phyloP scores from a whole-genome alignment of 1,140 invertebrate genomes.

The Megalonaias nervosa region DNA sequence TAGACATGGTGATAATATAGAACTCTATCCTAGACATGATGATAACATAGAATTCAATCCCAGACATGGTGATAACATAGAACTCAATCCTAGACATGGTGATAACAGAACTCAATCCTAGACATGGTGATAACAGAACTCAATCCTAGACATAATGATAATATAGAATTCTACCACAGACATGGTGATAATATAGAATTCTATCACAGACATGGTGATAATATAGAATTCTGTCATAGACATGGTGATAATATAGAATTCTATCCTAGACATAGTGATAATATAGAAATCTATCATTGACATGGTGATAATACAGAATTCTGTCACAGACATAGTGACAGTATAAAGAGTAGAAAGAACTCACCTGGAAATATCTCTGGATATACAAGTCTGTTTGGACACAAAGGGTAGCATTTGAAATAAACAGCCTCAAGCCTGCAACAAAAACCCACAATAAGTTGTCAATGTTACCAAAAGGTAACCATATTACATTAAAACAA shows the following conservation, averaged over 20 bases:
- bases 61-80: neutral
- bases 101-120: too few species aligned
- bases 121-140: too few species aligned
- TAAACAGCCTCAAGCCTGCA: slow-evolving; percentile 80
- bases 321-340: neutral
- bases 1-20: too few species aligned
- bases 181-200: neutral
- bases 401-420: slow-evolving; percentile 80
- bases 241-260: too few species aligned
- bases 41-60: neutral
- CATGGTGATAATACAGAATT: neutral
- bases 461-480: too few species aligned
- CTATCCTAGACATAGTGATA: too few species aligned
- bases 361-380: slow-evolving; percentile 81
- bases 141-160: too few species aligned
- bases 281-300: too few species aligned
- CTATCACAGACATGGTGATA: too few species aligned
- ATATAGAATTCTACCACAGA: neutral
- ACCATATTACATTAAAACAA: too few species aligned
- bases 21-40: too few species aligned
- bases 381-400: slow-evolving; percentile 81
- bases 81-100: neutral
- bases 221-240: too few species aligned
- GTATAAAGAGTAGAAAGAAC: slow-evolving; percentile 12
- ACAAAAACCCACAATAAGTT: slow-evolving; percentile 32